Base-by-base conservation (phyloP, 92 coral and sea anemone species). In the Epizoanthus rinbou region DNA sequence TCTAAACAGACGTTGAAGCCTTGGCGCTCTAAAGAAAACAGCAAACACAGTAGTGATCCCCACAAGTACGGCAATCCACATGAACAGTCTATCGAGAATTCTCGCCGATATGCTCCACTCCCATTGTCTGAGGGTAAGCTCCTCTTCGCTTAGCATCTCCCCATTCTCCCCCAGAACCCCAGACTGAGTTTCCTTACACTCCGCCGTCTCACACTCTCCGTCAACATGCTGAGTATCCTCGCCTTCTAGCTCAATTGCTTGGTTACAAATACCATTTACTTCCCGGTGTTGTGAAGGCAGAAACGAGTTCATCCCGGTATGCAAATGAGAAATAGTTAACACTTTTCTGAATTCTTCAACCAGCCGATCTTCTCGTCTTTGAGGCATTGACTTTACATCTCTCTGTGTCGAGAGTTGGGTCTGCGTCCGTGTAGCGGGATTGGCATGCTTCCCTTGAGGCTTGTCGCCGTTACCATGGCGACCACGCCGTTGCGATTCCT, bases 51-150 rank as follows among this genome's bases (percentile, higher is more conserved):
- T 93, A 16, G 54, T 87, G 3, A 93, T 18, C 3, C 98, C 98
- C 62, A 79, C 31, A 9, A 93, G 43, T 3, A 82, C 84, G 0
- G 91, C 87, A 24, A 85, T 41, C 98, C 91, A 93, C 18, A 93
- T 78, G 80, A 91, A 84, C 17, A 90, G 76, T 17, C 94, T 90
- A 73, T 93, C 97, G 57, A 93, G 88, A 57, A 93, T 91, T 37
- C 86, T 81, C 18, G 94, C 92, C 56, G 97, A 94, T 81, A 83
- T 81, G 82, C 84, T 87, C 97, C 97, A 93, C 67, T 93, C 93
- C 94, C 92, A 90, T 19, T 93, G 87, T 13, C 97, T 82, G n/a
- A 88, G 43, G 35, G 90, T 79, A 60, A 93, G 70, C 18, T 93
- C 97, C 33, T 91, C 80, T 57, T 88, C 94, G 14, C 79, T 85